Evolutionary conservation across 2,888 invertebrate genomes (phyloP), one percentile per base, ranked within the genome.

Genomic region (Bugula neritina): DNA sequence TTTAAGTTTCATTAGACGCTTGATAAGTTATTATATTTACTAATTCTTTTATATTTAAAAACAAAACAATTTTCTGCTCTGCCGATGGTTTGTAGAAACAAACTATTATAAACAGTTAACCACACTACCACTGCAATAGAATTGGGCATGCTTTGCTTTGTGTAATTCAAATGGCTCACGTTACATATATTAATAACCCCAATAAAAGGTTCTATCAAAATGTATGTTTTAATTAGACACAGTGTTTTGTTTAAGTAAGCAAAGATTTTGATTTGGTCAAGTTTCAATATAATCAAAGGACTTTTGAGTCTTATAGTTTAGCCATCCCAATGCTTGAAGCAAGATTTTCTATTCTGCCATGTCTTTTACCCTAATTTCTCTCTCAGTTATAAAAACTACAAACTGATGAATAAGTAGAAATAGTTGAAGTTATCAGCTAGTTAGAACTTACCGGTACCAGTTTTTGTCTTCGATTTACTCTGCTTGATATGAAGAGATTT

Each of bases 131-230:
- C 43, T 43, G 43, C 43, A 5, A 43, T 43, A 43, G 43, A 43
- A 43, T 10, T 43, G 43, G 17, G 5, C 43, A 43, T 43, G n/a
- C 55, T 23, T 55, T 55, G 5, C 55, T n/a, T n/a, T 55, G 55
- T 13, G n/a, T 55, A 55, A n/a, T 55, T 55, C 55, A 55, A 55
- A n/a, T 55, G 55, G 63, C 31, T 63, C 27, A 34, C 63, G 31
- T 63, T 63, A 63, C 63, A 63, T 31, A 63, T 63, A 63, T 63
- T 63, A 63, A 63, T 63, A 63, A 63, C 63, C 63, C 63, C 63
- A 3, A 63, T 63, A 63, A 63, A 63, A 63, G 63, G n/a, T 29
- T 63, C 63, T 25, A 29, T 13, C 63, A 27, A 63, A 63, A 31
- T 63, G 63, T 63, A 63, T 63, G 63, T 63, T 63, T 63, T 63